Base-by-base conservation (phyloP, 2,888 invertebrate species). In the Drosophila nr. perissopoda region DNA sequence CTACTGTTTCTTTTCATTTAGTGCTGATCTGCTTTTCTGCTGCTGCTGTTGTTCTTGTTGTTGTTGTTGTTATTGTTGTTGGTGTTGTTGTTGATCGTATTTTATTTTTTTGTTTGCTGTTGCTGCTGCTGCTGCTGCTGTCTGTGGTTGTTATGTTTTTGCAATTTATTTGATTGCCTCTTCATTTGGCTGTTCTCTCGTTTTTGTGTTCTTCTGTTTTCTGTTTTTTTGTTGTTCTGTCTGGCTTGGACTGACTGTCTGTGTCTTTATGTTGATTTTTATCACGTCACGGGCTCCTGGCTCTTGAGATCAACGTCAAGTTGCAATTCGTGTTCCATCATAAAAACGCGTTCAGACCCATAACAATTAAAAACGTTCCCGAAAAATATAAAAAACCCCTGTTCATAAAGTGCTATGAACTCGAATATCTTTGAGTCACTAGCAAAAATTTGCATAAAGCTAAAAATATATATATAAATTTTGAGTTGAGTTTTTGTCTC, bases 111-210 rank as follows among this genome's bases (percentile, higher is more conserved):
- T 68, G 36, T 46, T 68, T 61, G 33, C 25, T 62, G 40, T 64
- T 61, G 33, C 13, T 62, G 34, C 56, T 25, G 36, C 11, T 63
- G 25, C 56, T 59, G 13, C n/a, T 27, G 34, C 31, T 13, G 38
- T 63, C 27, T 54, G 25, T 62, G 25, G 21, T 40, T 53, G 25
- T 40, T 54, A 67, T 61, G 54, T 73, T 77, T 72, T 68, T 75
- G 88, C 89, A 87, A 87, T 87, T 87, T 89, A 87, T 90, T 84
- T 87, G 88, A 91, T 88, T 91, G 88, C 80, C 81, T 77, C 79
- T 89, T 76, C 73, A 72, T 76, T 76, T 82, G 69, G 33, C 53
- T 54, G 53, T 63, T 63, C 57, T 51, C 25, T 49, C 18, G 52
- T 27, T 27, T 36, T 38, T 51, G 34, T 58, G 29, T 31, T 51